Evolutionary conservation across 2,113 vertebrate genomes (phyloP).

Genomic region (Gobiocypris rarus): DNA sequence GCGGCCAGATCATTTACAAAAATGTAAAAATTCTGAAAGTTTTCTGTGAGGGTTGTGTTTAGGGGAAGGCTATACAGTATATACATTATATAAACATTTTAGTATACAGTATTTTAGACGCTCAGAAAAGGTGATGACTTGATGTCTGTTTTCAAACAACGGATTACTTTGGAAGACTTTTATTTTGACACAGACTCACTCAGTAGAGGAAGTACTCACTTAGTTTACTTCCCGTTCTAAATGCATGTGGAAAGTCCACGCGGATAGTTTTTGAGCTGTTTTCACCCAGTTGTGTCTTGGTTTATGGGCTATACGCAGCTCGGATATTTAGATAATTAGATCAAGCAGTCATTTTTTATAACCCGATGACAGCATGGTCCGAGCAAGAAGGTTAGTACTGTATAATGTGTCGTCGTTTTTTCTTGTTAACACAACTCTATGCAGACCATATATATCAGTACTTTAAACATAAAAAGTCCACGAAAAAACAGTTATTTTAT

Average conservation of each 20-base stretch:
- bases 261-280: not conserved
- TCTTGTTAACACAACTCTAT: not conserved
- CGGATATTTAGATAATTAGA: no score
- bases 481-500: not conserved
- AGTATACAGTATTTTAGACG: no score
- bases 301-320: not conserved
- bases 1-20: no score
- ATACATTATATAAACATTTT: no score
- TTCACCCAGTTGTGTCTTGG: not conserved
- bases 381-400: conserved; percentile 70
- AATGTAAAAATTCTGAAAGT: no score
- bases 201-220: conserved; percentile 1
- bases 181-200: conserved; percentile 36
- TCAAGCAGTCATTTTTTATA: not conserved
- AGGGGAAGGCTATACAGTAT: no score
- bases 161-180: conserved; percentile 16
- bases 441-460: not conserved
- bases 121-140: no score
- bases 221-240: not conserved
- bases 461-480: not conserved
- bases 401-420: not conserved
- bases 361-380: conserved; percentile 69
- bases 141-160: no score
- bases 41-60: no score
- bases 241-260: conserved; percentile 16